Evolutionary conservation across 2,797 vertebrate genomes (phyloP).

Genomic region (Odontamblyopus rebecca): DNA sequence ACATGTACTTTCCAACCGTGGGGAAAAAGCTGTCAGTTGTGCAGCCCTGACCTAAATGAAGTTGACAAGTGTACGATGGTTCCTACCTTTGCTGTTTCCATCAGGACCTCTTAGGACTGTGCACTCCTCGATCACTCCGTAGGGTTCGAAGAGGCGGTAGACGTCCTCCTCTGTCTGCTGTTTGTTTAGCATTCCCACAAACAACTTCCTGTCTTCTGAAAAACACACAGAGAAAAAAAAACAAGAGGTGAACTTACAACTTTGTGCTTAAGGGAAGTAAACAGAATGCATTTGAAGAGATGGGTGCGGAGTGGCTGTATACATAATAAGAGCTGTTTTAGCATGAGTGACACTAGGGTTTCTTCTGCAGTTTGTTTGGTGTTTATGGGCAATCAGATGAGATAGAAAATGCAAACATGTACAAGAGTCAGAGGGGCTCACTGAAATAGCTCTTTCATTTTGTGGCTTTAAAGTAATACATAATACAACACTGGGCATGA

Average conservation of each 20-base stretch:
- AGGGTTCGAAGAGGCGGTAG: constrained; percentile 96
- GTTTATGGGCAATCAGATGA: background rate
- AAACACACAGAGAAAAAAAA: constrained; percentile 64
- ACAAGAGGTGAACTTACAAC: constrained; percentile 59
- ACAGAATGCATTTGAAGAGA: constrained; percentile 12
- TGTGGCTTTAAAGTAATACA: background rate
- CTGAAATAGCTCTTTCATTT: background rate
- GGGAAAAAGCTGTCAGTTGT: constrained; percentile 34
- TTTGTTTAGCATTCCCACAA: constrained; percentile 99
- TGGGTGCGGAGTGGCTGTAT: constrained; percentile 31
- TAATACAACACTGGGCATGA: background rate
- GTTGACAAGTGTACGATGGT: constrained; percentile 43
- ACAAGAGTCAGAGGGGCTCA: background rate
- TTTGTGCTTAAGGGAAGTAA: constrained; percentile 48
- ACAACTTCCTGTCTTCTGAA: constrained; percentile 99
- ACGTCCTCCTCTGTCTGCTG: constrained; percentile 99
- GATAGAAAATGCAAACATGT: background rate
- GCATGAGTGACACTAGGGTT: constrained; percentile 51
- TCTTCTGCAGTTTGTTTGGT: constrained; percentile 46
- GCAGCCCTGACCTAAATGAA: constrained; percentile 59
- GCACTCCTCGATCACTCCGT: constrained; percentile 97
- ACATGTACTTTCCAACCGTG: constrained; percentile 29
- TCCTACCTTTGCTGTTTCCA: constrained; percentile 97
- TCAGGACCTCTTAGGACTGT: constrained; percentile 96
- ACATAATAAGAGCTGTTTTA: constrained; percentile 48